These are phyloP conservation scores for Quadriops clusia DNA, from an alignment of 2,888 invertebrate species.

Conservation along the genomic window DNA sequence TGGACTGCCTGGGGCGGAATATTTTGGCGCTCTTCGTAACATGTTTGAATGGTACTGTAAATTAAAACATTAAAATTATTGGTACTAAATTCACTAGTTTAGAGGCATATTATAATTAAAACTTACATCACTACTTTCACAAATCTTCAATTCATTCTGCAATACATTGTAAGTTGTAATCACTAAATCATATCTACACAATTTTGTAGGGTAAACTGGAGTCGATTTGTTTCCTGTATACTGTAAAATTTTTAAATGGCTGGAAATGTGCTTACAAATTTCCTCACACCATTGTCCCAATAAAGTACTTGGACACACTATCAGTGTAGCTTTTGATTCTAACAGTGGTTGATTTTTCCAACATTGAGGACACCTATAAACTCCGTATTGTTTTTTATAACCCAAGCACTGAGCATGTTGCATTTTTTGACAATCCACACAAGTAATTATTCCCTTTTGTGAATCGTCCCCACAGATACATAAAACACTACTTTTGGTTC, in stretches of 20 bases:
- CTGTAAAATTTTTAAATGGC: slow-evolving; percentile 40
- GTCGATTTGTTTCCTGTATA: slow-evolving; percentile 38
- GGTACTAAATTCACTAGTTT: background rate
- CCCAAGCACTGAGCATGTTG: slow-evolving; percentile 56
- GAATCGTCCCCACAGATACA: slow-evolving; percentile 36
- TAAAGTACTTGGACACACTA: slow-evolving; percentile 57
- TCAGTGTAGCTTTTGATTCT: slow-evolving; percentile 52
- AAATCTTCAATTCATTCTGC: slow-evolving; percentile 48
- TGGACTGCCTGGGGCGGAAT: slow-evolving; percentile 52
- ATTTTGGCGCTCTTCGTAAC: slow-evolving; percentile 49
- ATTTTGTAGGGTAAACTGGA: slow-evolving; percentile 48
- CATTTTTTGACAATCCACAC: slow-evolving; percentile 43
- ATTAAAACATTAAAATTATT: background rate
- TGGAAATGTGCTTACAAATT: slow-evolving; percentile 47
- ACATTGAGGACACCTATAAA: slow-evolving; percentile 56
- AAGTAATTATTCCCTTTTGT: slow-evolving; percentile 33
- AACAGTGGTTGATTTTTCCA: slow-evolving; percentile 42
- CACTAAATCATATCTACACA: slow-evolving; percentile 57
- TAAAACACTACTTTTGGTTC: slow-evolving; percentile 18
- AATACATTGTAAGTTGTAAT: slow-evolving; percentile 59
- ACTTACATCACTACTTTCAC: slow-evolving; percentile 37
- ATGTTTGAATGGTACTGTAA: background rate
- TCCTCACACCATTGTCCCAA: slow-evolving; percentile 63
- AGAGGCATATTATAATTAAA: background rate
- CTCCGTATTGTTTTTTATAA: slow-evolving; percentile 28